Evolutionary conservation across 2,113 vertebrate genomes (phyloP), one percentile per base, ranked within the genome.

Genomic region (Sclerurus mexicanus): DNA sequence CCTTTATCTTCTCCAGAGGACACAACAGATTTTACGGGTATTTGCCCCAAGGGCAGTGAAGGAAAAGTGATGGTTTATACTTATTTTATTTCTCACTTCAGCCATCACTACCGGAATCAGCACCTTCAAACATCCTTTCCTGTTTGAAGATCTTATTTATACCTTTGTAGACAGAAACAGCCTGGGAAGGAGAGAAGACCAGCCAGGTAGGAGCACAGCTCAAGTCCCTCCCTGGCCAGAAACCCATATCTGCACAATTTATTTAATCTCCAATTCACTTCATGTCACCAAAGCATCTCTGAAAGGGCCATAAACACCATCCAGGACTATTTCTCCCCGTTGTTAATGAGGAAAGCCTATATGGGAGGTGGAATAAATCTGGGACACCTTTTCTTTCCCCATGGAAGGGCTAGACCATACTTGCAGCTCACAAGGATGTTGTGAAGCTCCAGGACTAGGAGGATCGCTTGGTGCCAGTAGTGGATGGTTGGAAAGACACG

Each of bases 341-440:
- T 60, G 17, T 25, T 86, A 39, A 8, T 5, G 64, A 68, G 68
- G n/a, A 35, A 58, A 59, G 24, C 23, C 56, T 35, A 35, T 35
- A 25, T 24, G 8, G 17, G 15, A 64, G 27, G 35, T 35, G 47
- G 71, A 21, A 62, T 28, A 72, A 88, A 80, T 33, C n/a, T 10
- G 17, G 3, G 71, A 2, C 5, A 39, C 1, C 0, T 0, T 8
- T 25, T 59, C 80, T 81, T 49, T 4, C 9, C 0, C 28, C 4
- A 17, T 7, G 4, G 31, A 46, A 24, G 23, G 14, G 10, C 67
- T 77, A n/a, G 56, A 59, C 31, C 16, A 5, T 39, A 35, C 63
- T 67, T 79, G 50, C 75, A 71, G 24, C 89, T 94, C 62, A 14
- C 49, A 16, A 56, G 50, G 27, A 58, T 67, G 52, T 20, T 37